Evolutionary conservation across 1,140 invertebrate genomes (phyloP), one percentile per base, ranked within the genome.

Genomic region (Drosophila simulans): DNA sequence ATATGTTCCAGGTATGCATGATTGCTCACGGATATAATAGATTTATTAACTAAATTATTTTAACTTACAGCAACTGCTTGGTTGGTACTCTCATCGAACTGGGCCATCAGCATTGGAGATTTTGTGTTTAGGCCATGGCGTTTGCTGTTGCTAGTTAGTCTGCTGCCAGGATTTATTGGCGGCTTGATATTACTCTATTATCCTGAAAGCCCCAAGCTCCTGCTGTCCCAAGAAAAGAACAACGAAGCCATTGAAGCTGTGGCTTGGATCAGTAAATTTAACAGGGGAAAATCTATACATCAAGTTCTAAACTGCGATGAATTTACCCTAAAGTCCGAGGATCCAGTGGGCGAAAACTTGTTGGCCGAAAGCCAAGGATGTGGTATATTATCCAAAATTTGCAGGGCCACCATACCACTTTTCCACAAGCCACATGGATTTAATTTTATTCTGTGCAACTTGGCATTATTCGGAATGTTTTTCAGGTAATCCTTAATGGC

Each of bases 161-260:
- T 94, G 1, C 56, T 95, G 3, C 95, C 95, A 0, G 93, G 94
- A 56, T 82, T 96, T 1, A 80, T 94, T 5, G 94, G 94, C 0
- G 94, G 93, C 2, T 48, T 94, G 0, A 72, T 93, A 1, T 83
- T 95, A n/a, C 82, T 93, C 4, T 90, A 93, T 35, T 94, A 95
- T 71, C 95, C 95, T 0, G 95, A 96, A 77, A 95, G 94, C 79
- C 95, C 95, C 0, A 95, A 95, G 68, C 94, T 94, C 64, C 89
- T 95, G 1, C 90, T 95, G 0, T 80, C 93, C 2, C 93, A 93
- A 80, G 93, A 94, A 10, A 91, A 81, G 15, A 74, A 93, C 5
- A 68, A 92, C 2, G 92, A 94, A 53, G 93, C 94, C 0, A 56
- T 94, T 0, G 79, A 91, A 12, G 92, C 94, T 5, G 92, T 94